These are phyloP conservation scores for Trichonephila clavata DNA, from an alignment of 1,140 invertebrate species.

Conservation along the genomic window DNA sequence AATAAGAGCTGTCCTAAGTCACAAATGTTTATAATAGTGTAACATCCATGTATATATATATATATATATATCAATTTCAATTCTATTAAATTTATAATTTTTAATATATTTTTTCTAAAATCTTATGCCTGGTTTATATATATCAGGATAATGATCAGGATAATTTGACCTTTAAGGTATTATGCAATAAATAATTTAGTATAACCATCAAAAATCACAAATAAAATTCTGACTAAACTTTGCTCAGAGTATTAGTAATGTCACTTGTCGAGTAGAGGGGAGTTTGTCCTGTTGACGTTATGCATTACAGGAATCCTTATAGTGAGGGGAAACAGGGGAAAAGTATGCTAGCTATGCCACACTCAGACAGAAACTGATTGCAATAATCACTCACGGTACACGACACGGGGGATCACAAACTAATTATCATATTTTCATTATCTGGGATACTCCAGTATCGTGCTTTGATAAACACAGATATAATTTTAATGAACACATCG, in stretches of 20 bases:
- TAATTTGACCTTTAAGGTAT: background rate
- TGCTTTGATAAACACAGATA: no score
- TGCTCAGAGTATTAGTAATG: background rate
- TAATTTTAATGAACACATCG: no score
- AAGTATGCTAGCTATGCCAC: no score
- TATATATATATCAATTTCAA: no score
- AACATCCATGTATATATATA: no score
- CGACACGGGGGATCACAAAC: background rate
- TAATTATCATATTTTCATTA: conserved; percentile 38
- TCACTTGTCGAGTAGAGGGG: no score
- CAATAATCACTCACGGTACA: background rate
- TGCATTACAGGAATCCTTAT: background rate
- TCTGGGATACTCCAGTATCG: background rate
- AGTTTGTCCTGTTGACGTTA: background rate
- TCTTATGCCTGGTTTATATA: no score
- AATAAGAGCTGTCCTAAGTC: no score
- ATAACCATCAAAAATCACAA: background rate
- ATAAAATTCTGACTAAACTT: background rate
- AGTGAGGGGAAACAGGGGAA: background rate
- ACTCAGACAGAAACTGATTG: background rate
- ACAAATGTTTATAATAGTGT: no score
- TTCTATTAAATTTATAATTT: no score
- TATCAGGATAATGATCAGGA: no score
- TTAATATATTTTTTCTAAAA: no score
- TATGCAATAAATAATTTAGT: background rate